Conservation (phyloP, 2,113 vertebrate genomes). For the Vidua chalybeata region DNA sequence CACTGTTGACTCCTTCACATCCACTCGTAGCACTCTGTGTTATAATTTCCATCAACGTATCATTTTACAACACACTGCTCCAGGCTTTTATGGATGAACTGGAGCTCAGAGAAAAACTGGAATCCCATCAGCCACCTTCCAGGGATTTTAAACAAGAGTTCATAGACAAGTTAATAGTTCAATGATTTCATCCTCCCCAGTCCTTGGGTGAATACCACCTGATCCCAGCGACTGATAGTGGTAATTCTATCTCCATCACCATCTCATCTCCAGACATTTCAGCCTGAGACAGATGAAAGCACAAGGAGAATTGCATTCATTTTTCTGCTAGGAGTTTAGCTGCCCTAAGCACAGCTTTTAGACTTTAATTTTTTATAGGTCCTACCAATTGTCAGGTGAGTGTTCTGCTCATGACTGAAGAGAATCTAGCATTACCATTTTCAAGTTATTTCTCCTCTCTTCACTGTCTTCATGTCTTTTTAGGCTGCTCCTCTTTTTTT, state of each 20-base stretch:
- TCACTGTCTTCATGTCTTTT: background rate
- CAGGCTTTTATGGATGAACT: background rate
- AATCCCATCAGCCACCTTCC: background rate
- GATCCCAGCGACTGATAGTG: background rate
- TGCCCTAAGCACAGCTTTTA: background rate
- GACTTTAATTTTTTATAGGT: background rate
- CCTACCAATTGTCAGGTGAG: background rate
- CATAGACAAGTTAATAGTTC: background rate
- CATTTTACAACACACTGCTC: background rate
- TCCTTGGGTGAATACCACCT: background rate
- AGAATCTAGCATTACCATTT: background rate
- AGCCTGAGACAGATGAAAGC: background rate
- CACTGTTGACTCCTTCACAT: background rate
- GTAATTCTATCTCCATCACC: background rate
- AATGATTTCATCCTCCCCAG: background rate
- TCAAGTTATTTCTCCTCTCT: background rate
- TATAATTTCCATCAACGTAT: background rate
- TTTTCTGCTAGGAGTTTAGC: background rate
- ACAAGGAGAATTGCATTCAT: background rate
- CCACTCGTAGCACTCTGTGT: background rate
- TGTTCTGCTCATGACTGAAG: background rate
- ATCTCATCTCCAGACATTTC: background rate
- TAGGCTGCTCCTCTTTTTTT: background rate
- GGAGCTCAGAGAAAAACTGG: background rate
- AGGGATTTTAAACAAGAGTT: background rate